A percentile compares a stretch with the other conserved stretches of the same genome.
Conservation (phyloP, 2,797 vertebrate species). For the Danio jaintianensis region DNA sequence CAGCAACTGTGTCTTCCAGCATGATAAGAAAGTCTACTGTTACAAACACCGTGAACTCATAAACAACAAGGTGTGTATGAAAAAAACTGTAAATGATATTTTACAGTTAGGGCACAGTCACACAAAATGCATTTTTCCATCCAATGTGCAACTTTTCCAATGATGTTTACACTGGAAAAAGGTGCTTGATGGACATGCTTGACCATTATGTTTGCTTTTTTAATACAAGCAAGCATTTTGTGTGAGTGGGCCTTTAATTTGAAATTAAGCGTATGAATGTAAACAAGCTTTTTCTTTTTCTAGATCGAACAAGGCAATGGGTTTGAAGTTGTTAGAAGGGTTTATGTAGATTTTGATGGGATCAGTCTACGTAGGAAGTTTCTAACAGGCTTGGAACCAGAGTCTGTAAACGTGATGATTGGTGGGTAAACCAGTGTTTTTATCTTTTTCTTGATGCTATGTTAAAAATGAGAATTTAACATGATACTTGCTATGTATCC, state of each 20-base stretch:
- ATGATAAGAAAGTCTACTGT: slow-evolving; percentile 92
- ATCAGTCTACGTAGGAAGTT: slow-evolving; percentile 92
- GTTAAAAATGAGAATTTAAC: not conserved
- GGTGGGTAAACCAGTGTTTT: slow-evolving; percentile 73
- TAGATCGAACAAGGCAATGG: slow-evolving; percentile 82
- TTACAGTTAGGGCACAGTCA: not conserved
- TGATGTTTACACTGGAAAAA: too few species aligned
- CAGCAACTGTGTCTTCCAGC: slow-evolving; percentile 88
- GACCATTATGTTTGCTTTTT: too few species aligned
- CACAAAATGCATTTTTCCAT: too few species aligned
- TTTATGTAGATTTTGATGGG: slow-evolving; percentile 92
- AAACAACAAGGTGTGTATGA: slow-evolving; percentile 79
- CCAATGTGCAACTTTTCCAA: too few species aligned
- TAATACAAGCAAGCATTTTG: too few species aligned
- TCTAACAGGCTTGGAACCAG: slow-evolving; percentile 89
- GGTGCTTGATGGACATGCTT: too few species aligned
- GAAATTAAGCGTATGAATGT: not conserved
- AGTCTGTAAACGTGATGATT: slow-evolving; percentile 89
- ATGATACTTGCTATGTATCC: not conserved
- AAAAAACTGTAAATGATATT: not conserved
- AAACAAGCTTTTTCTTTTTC: not conserved
- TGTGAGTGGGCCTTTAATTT: too few species aligned
- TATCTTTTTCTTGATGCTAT: not conserved
- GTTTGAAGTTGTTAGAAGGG: slow-evolving; percentile 88
- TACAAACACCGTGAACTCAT: slow-evolving; percentile 86